Conservation (phyloP, 1,140 invertebrate species). For the Carcinoscorpius rotundicauda region DNA sequence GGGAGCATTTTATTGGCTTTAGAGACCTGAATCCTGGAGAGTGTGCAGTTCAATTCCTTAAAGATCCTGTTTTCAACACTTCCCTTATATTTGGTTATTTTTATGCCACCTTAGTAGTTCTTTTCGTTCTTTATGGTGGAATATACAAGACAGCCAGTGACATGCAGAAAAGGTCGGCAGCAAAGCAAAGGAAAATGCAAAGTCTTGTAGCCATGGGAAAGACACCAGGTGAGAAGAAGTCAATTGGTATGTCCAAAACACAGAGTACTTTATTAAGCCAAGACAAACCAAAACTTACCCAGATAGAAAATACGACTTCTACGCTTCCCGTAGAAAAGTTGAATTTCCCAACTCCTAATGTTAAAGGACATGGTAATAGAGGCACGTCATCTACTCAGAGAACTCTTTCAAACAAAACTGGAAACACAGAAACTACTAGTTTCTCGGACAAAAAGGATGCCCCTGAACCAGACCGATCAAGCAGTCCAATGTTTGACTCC, state of each 20-base stretch:
- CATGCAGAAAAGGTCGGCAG: conserved; percentile 95
- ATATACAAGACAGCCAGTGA: conserved; percentile 97
- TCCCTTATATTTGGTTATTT: conserved; percentile 96
- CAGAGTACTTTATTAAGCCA: conserved; percentile 15
- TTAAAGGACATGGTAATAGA: not conserved
- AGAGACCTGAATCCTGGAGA: conserved; percentile 71
- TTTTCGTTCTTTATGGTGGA: conserved; percentile 88
- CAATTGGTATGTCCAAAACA: conserved; percentile 30
- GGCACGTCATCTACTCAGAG: not conserved
- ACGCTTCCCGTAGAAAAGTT: not conserved
- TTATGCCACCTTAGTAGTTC: conserved; percentile 86
- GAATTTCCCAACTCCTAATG: not conserved
- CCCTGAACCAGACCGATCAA: conserved; percentile 64
- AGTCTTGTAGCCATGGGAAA: conserved; percentile 76
- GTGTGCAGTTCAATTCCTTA: conserved; percentile 95
- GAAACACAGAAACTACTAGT: conserved; percentile 7
- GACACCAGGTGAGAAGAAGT: conserved; percentile 45
- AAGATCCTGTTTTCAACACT: conserved; percentile 94
- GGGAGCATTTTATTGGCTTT: conserved; percentile 93
- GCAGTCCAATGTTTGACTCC: conserved; percentile 88
- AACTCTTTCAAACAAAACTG: not conserved
- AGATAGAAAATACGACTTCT: not conserved
- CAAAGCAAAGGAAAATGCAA: conserved; percentile 85
- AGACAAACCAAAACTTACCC: not conserved
- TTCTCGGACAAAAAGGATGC: conserved; percentile 23